Base-by-base conservation (phyloP, 2,888 invertebrate genomes). In the Polydrusus cervinus region DNA sequence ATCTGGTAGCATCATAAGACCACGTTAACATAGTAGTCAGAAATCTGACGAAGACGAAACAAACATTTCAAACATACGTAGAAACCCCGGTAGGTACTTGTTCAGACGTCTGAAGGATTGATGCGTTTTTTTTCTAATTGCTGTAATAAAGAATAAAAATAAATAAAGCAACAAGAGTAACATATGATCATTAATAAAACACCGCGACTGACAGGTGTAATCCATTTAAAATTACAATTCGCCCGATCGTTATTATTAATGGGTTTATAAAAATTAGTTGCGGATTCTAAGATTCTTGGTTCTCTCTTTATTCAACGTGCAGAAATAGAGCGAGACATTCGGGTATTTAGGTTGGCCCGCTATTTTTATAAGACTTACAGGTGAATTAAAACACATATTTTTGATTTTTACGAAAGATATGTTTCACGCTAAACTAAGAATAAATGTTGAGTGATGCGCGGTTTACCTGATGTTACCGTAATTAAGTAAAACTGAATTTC, bases 151-250 rank as follows among this genome's bases (percentile, higher is more conserved):
- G 53, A 64, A 74, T 45, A 65, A 49, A 57, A 53, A 67, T 69
- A 69, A 74, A 74, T 74, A 74, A 73, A 62, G 53, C 25, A 68
- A 62, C 51, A 49, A 61, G 62, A 68, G 30, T 60, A 61, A 20
- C 45, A 38, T 14, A 64, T 43, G 74, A 47, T 74, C 74, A 74
- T 74, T 74, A 70, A 74, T 74, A 74, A 74, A 66, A 57, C 65
- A 60, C 74, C 60, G 60, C 16, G 65, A 65, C 74, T 74, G 74
- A 74, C 74, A 74, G 70, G 74, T 74, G 74, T 70, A 74, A 74
- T 74, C 47, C 68, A 64, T 74, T 70, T 74, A 74, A 70, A 74
- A 74, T 70, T 74, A 66, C 71, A 20, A 55, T 67, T 68, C 68
- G 62, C 74, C 62, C 68, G 74, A 68, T 74, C 40, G 69, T 69